Evolutionary conservation across 2,113 vertebrate species (phyloP), one percentile per base, ranked within the genome.

Genomic region (Nycticorax nycticorax): DNA sequence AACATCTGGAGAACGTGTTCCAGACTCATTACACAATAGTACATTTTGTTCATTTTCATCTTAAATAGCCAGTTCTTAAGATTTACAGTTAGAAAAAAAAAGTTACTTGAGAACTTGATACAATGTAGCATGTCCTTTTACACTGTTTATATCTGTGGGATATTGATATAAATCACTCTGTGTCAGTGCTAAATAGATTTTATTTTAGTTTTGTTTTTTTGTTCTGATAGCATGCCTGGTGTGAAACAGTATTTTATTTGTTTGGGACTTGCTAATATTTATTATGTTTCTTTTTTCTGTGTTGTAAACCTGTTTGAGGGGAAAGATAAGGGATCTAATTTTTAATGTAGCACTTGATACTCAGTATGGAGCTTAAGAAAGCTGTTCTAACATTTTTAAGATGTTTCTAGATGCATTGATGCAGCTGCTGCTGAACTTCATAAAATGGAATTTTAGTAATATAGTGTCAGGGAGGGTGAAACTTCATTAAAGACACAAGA

Each of bases 21-120:
- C 56, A 12, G 56, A 67, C 52, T 96, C 56, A 72, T 97, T 96
- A 87, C 89, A 91, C 94, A 95, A 95, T 39, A 94, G 94, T 94
- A 97, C 91, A 85, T 94, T 91, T 96, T 94, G 95, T 97, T 96
- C 84, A 35, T 96, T 96, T 96, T 96, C 7, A 35, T 85, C 80
- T 87, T 92, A 92, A 96, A 91, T 91, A 85, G 91, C 74, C 85
- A 90, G 35, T 85, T 85, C 53, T 85, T 14, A 71, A 93, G 64
- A 93, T 92, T 87, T 88, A 84, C 50, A 53, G 50, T 78, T 69
- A 85, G 24, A 63, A 74, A 87, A 66, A 52, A 52, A 59, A 77
- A n/a, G 43, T 47, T 89, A 76, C 53, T 79, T 63, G 23, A 81
- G 67, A 91, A 33, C 16, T 78, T 81, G 37, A 15, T 74, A 47